Evolutionary conservation across 1,140 invertebrate genomes (phyloP).

Genomic region (Hyposmocoma kahamanoa): DNA sequence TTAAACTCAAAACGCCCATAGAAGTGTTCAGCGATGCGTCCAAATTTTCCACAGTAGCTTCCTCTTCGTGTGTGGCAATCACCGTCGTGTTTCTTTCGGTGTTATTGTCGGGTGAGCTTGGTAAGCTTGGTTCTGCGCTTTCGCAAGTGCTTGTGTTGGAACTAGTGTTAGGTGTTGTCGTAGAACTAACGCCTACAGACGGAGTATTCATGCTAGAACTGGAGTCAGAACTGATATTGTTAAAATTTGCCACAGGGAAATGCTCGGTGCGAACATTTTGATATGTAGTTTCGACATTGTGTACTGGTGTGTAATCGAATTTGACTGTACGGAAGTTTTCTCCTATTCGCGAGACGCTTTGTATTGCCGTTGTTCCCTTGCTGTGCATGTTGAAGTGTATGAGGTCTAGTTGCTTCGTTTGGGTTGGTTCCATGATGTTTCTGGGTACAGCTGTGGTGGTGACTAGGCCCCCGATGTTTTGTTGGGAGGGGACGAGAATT

Average conservation of each 20-base stretch:
- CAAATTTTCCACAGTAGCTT: constrained; percentile 27
- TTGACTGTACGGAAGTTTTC: constrained; percentile 41
- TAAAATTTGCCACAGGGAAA: constrained; percentile 39
- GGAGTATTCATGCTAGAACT: constrained; percentile 67
- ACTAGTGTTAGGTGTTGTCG: constrained; percentile 59
- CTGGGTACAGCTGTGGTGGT: constrained; percentile 31
- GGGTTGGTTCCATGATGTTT: constrained; percentile 36
- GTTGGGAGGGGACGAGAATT: constrained; percentile 5
- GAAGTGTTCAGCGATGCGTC: constrained; percentile 48
- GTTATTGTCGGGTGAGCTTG: constrained; percentile 59
- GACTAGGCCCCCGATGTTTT: constrained; percentile 27
- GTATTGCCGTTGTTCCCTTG: constrained; percentile 34
- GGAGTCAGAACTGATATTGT: constrained; percentile 45
- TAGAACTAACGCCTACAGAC: constrained; percentile 54
- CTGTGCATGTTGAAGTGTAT: constrained; percentile 50
- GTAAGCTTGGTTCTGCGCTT: constrained; percentile 62
- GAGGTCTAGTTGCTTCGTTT: constrained; percentile 46
- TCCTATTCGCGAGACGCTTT: constrained; percentile 36
- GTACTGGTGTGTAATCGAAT: constrained; percentile 40
- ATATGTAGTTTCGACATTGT: constrained; percentile 46
- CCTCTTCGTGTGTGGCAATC: constrained; percentile 26
- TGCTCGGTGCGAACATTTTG: constrained; percentile 49
- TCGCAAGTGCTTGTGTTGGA: constrained; percentile 61
- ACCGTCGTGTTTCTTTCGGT: constrained; percentile 47
- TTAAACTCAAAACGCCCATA: constrained; percentile 46